phyloP scores from a whole-genome alignment of 2,888 invertebrate species.

The Cantharis flavilabris region DNA sequence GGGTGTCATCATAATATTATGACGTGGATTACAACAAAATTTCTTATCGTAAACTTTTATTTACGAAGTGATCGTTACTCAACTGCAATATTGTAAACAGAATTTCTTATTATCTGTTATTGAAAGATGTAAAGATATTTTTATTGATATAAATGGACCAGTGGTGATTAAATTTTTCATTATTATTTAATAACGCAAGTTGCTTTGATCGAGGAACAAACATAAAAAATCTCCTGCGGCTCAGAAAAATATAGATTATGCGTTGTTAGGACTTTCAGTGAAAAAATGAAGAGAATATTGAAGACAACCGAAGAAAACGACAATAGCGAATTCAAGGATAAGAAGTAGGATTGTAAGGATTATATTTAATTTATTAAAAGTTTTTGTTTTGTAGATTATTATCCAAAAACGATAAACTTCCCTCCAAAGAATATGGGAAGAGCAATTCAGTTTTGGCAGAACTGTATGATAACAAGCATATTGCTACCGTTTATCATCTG shows the following conservation, averaged over 20 bases:
- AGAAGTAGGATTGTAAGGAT: neutral
- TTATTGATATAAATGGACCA: neutral
- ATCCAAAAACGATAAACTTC: slow-evolving; percentile 43
- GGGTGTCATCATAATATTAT: too few species aligned
- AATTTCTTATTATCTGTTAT: neutral
- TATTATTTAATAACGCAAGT: neutral
- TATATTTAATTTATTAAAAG: neutral
- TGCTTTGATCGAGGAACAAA: neutral
- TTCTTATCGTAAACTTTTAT: neutral
- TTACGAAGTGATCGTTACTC: neutral
- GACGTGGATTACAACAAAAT: neutral
- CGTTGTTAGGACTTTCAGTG: neutral
- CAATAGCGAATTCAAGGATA: neutral
- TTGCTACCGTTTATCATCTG: slow-evolving; percentile 83
- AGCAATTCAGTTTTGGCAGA: slow-evolving; percentile 81
- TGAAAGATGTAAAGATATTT: neutral
- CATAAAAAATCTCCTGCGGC: neutral
- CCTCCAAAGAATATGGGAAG: slow-evolving; percentile 65
- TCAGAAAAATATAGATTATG: neutral
- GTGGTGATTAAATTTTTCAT: neutral
- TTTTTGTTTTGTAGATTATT: slow-evolving; percentile 2
- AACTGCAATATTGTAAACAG: neutral
- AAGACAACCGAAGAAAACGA: neutral
- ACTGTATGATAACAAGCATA: slow-evolving; percentile 75
- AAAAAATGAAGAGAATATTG: neutral